Conservation (phyloP, 2,888 invertebrate species). For the Beris chalybata region DNA sequence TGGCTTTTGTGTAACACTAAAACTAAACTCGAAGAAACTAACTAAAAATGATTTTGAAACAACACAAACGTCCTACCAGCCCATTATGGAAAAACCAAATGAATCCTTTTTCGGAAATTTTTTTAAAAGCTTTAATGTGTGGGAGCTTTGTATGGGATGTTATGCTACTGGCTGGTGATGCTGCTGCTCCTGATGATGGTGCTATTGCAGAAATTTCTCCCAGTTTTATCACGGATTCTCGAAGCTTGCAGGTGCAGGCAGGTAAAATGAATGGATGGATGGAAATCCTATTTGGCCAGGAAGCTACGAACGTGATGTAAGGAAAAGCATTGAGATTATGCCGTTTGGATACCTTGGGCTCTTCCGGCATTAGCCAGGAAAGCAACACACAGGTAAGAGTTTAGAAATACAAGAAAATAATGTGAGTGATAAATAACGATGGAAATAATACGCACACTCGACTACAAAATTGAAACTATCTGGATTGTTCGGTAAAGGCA, state of each 20-base stretch:
- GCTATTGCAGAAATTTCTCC: too few species aligned
- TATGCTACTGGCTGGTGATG: too few species aligned
- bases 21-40: slow-evolving; percentile 38
- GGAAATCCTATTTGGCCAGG: slow-evolving; percentile 17
- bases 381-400: too few species aligned
- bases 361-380: slow-evolving; percentile 6
- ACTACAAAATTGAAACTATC: too few species aligned
- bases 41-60: slow-evolving; percentile 35
- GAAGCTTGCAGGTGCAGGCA: too few species aligned
- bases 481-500: too few species aligned
- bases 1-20: slow-evolving; percentile 15
- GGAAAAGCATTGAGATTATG: slow-evolving; percentile 12
- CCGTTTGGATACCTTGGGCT: not conserved
- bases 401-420: too few species aligned
- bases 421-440: too few species aligned
- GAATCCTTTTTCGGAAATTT: slow-evolving; percentile 31
- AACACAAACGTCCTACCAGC: slow-evolving; percentile 39
- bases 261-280: not conserved
- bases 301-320: not conserved
- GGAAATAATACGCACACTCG: too few species aligned
- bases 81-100: slow-evolving; percentile 39
- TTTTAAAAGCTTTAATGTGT: not conserved
- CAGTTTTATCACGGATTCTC: too few species aligned
- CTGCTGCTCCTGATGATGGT: too few species aligned
- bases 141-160: slow-evolving; percentile 21